phyloP scores from a whole-genome alignment of 2,888 invertebrate genomes.

The Chymomyza fuscimana region DNA sequence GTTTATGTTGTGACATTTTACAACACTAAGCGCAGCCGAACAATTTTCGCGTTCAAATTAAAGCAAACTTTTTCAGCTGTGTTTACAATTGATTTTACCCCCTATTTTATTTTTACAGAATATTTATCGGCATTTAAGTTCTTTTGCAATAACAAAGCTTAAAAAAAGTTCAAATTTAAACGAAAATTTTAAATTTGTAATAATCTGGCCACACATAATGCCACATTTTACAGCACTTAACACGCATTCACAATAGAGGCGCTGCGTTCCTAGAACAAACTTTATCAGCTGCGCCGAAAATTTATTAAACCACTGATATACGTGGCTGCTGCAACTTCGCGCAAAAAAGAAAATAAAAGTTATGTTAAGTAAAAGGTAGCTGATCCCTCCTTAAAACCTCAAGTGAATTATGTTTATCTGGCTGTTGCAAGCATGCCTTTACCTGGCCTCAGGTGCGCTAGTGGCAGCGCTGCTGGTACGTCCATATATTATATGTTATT shows the following conservation, averaged over 20 bases:
- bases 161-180: not conserved
- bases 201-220: not conserved
- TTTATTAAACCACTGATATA: constrained; percentile 42
- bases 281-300: constrained; percentile 50
- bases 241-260: too few relatives aligned
- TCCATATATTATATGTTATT: not conserved
- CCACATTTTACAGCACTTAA: not conserved
- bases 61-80: too few relatives aligned
- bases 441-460: constrained; percentile 34
- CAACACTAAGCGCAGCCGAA: too few relatives aligned
- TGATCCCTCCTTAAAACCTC: constrained; percentile 6
- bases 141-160: not conserved
- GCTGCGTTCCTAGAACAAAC: constrained; percentile 11
- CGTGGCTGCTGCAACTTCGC: constrained; percentile 51
- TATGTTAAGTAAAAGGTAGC: constrained; percentile 54
- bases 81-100: too few relatives aligned
- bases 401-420: constrained; percentile 44
- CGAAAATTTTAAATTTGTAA: not conserved
- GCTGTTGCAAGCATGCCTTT: constrained; percentile 42
- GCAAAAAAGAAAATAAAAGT: constrained; percentile 39
- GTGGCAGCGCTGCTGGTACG: constrained; percentile 42
- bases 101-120: too few relatives aligned
- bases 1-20: too few relatives aligned
- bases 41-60: too few relatives aligned
- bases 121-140: too few relatives aligned